phyloP scores from a whole-genome alignment of 2,797 vertebrate genomes.

The Basileuterus tristriatus region DNA sequence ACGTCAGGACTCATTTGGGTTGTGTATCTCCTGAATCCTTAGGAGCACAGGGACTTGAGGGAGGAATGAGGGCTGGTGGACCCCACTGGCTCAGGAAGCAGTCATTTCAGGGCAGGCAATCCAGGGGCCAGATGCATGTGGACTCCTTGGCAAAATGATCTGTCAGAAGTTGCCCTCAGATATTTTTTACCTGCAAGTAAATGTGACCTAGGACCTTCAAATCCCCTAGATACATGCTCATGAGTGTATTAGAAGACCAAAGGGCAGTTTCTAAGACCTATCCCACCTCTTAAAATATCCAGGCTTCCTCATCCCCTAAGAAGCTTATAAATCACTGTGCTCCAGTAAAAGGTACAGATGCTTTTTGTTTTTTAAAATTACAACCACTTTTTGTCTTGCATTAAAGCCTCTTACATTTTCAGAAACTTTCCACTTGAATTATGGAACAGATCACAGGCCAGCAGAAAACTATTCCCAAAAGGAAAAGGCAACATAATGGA shows the following conservation, averaged over 20 bases:
- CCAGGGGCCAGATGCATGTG: background rate
- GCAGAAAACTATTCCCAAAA: constrained; percentile 14
- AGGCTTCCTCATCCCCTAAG: background rate
- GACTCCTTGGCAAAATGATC: background rate
- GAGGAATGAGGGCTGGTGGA: background rate
- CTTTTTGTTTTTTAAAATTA: background rate
- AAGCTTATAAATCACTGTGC: constrained; percentile 1
- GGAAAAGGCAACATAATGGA: background rate
- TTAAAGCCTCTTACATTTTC: constrained; percentile 3
- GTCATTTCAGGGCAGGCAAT: background rate
- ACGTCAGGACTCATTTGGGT: background rate
- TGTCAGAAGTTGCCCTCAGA: background rate
- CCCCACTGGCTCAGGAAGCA: background rate
- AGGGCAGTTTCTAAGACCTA: background rate
- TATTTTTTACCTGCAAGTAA: background rate
- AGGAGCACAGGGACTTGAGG: background rate
- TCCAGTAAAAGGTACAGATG: background rate
- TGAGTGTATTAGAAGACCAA: background rate
- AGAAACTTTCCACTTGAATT: constrained; percentile 32
- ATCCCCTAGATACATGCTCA: background rate
- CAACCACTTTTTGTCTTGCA: background rate
- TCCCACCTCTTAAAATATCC: background rate
- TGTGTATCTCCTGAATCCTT: background rate
- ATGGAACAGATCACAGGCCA: background rate
- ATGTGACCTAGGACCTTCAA: background rate